A percentile compares a stretch with the other conserved stretches of the same genome.
Conservation (phyloP, 2,888 invertebrate species). For the Ophion ellenae region DNA sequence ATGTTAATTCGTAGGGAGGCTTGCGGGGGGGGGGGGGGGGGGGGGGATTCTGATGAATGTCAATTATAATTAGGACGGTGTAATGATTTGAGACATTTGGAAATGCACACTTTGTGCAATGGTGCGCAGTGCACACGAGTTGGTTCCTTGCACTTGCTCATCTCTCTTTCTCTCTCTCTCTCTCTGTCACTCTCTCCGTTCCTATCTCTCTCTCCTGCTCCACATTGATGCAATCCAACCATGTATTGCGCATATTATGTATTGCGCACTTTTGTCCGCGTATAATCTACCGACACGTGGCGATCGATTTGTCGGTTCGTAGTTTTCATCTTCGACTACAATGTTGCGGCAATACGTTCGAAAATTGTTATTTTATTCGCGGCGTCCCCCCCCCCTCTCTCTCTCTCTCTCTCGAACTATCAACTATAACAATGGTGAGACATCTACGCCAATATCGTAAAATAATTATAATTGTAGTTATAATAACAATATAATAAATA, state of each 20-base stretch:
- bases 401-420: too few relatives aligned
- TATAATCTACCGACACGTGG: slow-evolving; percentile 28
- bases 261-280: slow-evolving; percentile 39
- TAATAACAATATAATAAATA: too few relatives aligned
- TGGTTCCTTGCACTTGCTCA: slow-evolving; percentile 6
- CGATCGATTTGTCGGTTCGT: slow-evolving; percentile 21
- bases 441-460: too few relatives aligned
- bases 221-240: slow-evolving; percentile 28
- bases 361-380: background rate
- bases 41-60: background rate
- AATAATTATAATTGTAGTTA: too few relatives aligned
- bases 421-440: too few relatives aligned
- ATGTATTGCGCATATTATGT: slow-evolving; percentile 35
- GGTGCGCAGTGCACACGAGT: background rate
- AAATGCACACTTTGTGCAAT: background rate
- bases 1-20: background rate
- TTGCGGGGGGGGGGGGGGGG: background rate
- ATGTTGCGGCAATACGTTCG: background rate
- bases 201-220: background rate
- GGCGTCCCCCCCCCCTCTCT: background rate
- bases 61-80: background rate
- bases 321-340: slow-evolving; percentile 4
- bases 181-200: background rate
- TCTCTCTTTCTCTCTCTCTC: background rate
- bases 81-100: background rate